A percentile compares a stretch with the other conserved stretches of the same genome.
Evolutionary conservation across 1,140 invertebrate species (phyloP).

Genomic region (Brachionus manjavacas): DNA sequence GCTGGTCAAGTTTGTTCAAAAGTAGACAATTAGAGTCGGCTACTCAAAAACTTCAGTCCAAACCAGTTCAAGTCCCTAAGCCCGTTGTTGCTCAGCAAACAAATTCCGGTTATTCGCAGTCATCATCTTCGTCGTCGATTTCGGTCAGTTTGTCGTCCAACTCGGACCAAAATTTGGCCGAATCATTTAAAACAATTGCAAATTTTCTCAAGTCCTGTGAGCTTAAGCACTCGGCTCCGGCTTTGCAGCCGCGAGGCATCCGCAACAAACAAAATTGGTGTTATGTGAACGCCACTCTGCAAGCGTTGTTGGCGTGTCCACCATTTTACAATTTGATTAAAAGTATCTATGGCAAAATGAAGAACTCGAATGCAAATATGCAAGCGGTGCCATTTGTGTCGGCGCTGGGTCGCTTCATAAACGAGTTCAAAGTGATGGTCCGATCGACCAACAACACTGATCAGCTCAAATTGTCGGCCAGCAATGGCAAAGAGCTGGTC

Average conservation of each 20-base stretch:
- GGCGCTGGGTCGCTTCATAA: constrained; percentile 13
- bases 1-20: constrained; percentile 42
- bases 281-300: constrained; percentile 48
- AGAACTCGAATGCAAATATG: neutral
- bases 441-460: neutral
- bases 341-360: constrained; percentile 53
- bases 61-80: neutral
- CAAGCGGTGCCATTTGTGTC: neutral
- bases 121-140: neutral
- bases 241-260: constrained; percentile 30
- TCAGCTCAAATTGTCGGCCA: neutral
- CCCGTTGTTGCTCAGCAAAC: neutral
- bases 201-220: constrained; percentile 14
- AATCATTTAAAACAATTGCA: neutral
- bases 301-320: constrained; percentile 79
- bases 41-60: neutral
- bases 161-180: neutral
- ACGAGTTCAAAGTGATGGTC: constrained; percentile 26
- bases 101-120: neutral
- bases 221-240: constrained; percentile 19
- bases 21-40: neutral
- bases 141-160: neutral
- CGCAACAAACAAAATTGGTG: constrained; percentile 35
- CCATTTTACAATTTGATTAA: constrained; percentile 85
- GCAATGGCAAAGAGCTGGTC: constrained; percentile 41